Conservation (phyloP, 1,140 invertebrate genomes). For the Caenorhabditis inopinata region DNA sequence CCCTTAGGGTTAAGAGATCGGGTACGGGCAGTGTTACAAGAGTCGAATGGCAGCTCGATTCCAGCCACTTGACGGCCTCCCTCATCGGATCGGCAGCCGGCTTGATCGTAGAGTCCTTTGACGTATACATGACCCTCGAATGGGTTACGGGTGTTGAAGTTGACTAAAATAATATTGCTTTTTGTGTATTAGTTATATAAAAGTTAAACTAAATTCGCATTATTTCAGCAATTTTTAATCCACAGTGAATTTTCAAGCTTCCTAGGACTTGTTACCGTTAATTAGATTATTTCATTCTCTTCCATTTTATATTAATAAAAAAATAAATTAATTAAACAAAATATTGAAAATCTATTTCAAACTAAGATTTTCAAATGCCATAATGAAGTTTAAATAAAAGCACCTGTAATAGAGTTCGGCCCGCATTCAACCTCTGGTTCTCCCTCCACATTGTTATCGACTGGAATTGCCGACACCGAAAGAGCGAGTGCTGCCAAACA, state of each 20-base stretch:
- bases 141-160: constrained; percentile 66
- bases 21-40: constrained; percentile 66
- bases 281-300: no score
- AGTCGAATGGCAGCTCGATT: constrained; percentile 66
- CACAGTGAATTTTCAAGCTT: no score
- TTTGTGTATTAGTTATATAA: no score
- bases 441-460: constrained; percentile 54
- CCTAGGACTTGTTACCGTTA: no score
- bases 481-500: not conserved
- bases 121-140: constrained; percentile 67
- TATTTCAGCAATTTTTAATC: no score
- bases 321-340: no score
- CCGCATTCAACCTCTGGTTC: constrained; percentile 56
- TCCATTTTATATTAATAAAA: no score
- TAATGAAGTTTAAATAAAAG: not conserved
- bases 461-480: constrained; percentile 43
- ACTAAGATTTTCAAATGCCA: no score
- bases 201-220: no score
- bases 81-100: constrained; percentile 62
- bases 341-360: no score
- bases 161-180: constrained; percentile 46
- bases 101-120: constrained; percentile 65
- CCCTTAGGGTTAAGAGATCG: constrained; percentile 64
- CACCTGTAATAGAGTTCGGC: constrained; percentile 63
- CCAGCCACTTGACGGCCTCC: constrained; percentile 66